Conservation (phyloP, 2,888 invertebrate genomes). For the Polymixis lichenea region DNA sequence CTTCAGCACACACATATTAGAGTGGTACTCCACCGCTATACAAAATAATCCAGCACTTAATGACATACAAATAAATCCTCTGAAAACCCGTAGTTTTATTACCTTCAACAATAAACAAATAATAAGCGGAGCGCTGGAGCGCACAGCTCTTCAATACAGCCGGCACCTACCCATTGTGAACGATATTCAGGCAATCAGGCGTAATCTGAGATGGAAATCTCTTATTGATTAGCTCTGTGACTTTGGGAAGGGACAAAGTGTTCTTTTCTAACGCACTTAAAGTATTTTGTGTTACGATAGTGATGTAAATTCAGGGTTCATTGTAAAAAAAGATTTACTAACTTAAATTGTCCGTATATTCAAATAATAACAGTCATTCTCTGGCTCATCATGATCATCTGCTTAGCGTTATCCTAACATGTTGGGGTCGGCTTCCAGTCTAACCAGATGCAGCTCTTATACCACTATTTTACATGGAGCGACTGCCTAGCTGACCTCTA, state of each 20-base stretch:
- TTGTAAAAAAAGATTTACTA: not conserved
- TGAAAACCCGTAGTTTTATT: constrained; percentile 8
- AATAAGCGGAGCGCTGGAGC: constrained; percentile 10
- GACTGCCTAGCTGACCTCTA: no score
- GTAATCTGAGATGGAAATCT: constrained; percentile 42
- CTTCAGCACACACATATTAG: not conserved
- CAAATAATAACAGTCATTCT: not conserved
- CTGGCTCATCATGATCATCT: no score
- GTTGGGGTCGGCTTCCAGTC: no score
- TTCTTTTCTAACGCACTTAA: constrained; percentile 13
- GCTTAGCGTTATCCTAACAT: no score
- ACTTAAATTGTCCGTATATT: not conserved
- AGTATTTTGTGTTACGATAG: not conserved
- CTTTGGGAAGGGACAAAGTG: constrained; percentile 28
- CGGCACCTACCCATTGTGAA: constrained; percentile 35
- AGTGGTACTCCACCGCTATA: not conserved
- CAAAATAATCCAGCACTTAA: not conserved
- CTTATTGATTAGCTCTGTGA: constrained; percentile 30
- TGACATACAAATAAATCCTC: constrained; percentile 6
- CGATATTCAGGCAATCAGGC: constrained; percentile 29
- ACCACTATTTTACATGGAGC: no score
- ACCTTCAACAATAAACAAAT: constrained; percentile 26
- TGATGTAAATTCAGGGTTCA: not conserved
- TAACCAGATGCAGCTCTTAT: no score
- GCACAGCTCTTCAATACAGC: constrained; percentile 30